Base-by-base conservation (phyloP, 2,888 invertebrate genomes). In the Rambutsinella grinnellia region DNA sequence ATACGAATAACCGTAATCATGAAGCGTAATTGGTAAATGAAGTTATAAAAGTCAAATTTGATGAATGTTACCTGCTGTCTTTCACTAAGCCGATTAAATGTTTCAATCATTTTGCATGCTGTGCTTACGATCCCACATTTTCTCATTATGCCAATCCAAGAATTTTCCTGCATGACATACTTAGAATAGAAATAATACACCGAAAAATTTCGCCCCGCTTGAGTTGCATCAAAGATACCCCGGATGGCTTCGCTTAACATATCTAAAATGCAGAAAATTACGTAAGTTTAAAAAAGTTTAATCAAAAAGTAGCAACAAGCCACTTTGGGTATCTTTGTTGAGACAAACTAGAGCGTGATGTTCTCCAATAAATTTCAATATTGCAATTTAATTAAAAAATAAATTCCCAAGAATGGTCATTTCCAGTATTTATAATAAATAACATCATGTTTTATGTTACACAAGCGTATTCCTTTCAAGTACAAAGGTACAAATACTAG, bases 171-270 rank as follows among this genome's bases (percentile, higher is more conserved):
- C 17, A 70, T 27, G 1, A 79, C 79, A 36, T 80, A 77, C 27
- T 77, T 81, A 3, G 79, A 77, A 47, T 81, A 83, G 62, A 61
- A 82, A 27, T 83, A 83, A 57, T 74, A 81, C 3, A 69, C 77
- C 13, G 83, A 80, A 54, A 68, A 83, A n/a, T 24, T 44, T 17
- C 80, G 75, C 27, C 82, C 82, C 46, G 79, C 15, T 23, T 66
- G 75, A 51, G 76, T 57, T 44, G 58, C 80, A 53, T 83, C 83
- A 69, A 83, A 81, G 58, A 83, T 80, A 71, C 83, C 83, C 26
- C 83, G 80, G 56, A 83, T 69, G 28, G 79, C 68, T 27, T 83
- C 81, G 44, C 56, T 65, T 17, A 71, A 28, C 3, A 24, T 26
- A 10, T 23, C 71, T 71, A 56, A 13, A 61, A 62, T n/a, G n/a